phyloP scores from a whole-genome alignment of 2,888 invertebrate genomes.

The Microchrysa polita region DNA sequence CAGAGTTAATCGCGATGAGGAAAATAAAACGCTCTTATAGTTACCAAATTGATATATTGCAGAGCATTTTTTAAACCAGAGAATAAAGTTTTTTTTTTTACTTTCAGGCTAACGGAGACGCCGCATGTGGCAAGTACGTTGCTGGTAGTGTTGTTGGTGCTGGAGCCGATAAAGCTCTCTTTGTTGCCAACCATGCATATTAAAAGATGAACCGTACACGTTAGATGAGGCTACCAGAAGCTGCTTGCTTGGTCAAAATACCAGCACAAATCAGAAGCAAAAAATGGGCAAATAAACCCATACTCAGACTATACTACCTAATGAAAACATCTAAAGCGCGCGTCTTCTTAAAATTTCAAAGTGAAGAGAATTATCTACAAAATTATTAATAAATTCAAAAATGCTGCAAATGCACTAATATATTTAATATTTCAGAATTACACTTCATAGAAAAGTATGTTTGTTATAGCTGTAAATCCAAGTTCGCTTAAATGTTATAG shows the following conservation, averaged over 20 bases:
- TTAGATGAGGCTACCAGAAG: conserved; percentile 33
- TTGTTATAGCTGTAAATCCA: conserved; percentile 15
- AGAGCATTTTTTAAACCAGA: too few relatives aligned
- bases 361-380: background rate
- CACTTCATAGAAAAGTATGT: background rate
- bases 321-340: background rate
- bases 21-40: too few relatives aligned
- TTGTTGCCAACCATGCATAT: conserved; percentile 96
- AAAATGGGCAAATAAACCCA: too few relatives aligned
- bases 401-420: too few relatives aligned
- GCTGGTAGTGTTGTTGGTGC: conserved; percentile 86
- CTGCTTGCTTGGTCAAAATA: background rate
- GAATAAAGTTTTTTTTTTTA: too few relatives aligned
- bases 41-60: too few relatives aligned
- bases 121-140: conserved; percentile 89
- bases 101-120: conserved; percentile 89
- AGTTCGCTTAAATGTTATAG: conserved; percentile 12
- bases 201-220: conserved; percentile 67
- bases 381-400: background rate
- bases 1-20: too few relatives aligned
- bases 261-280: background rate
- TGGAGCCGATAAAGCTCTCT: conserved; percentile 88
- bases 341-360: background rate
- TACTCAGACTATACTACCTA: background rate
- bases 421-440: background rate